Evolutionary conservation across 2,113 vertebrate genomes (phyloP).

Genomic region (Meles meles): DNA sequence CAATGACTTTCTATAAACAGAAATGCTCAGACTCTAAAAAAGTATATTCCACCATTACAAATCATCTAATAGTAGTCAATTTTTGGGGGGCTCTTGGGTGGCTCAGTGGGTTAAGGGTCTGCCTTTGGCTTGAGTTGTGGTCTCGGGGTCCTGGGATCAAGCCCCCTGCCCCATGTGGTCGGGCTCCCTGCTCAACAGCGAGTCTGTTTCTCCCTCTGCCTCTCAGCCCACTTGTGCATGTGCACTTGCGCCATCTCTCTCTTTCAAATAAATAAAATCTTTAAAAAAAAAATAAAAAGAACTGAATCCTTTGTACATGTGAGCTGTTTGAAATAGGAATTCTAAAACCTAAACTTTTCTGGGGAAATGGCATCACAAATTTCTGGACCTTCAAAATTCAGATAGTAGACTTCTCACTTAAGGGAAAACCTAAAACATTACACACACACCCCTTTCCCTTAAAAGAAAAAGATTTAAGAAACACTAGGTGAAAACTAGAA

Average conservation of each 20-base stretch:
- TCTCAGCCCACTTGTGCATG: not conserved
- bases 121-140: not conserved
- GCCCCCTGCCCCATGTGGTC: too few species aligned
- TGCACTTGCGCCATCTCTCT: not conserved
- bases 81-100: not conserved
- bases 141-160: not conserved
- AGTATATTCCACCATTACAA: not conserved
- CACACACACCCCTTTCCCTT: not conserved
- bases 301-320: not conserved
- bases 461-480: not conserved
- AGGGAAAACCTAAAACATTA: not conserved
- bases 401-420: not conserved
- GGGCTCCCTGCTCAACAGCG: not conserved
- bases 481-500: too few species aligned
- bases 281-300: not conserved
- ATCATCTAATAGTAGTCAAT: not conserved
- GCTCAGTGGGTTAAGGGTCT: not conserved
- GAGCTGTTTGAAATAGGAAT: not conserved
- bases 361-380: not conserved
- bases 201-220: not conserved
- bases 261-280: not conserved
- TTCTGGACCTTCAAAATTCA: not conserved
- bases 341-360: not conserved
- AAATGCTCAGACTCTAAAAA: not conserved
- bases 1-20: not conserved